Evolutionary conservation across 1,140 invertebrate genomes (phyloP), one percentile per base, ranked within the genome.

Genomic region (Chlorops oryzae): DNA sequence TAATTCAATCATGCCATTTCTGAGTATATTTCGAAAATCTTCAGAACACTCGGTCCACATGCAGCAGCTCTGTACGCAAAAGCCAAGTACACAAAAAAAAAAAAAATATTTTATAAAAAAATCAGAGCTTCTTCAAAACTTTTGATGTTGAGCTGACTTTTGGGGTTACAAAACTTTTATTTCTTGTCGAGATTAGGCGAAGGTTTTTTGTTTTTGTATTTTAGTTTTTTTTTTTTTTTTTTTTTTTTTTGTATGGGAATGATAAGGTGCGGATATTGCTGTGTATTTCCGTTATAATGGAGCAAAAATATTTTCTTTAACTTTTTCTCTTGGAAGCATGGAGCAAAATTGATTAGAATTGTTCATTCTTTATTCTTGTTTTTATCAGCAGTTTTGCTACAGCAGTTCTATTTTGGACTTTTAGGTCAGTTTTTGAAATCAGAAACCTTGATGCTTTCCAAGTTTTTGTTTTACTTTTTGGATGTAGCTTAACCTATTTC

Each of bases 201-300:
- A 69, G 62, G 65, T 65, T 66, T 65, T 64, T 63, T 59, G 56
- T 52, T 59, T 59, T 57, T 53, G 45, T 61, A 43, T 49, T 52
- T n/a, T 20, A 54, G 54, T 56, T 56, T 55, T 58, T 37, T 56
- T 43, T 50, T 55, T 56, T 56, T 56, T 55, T 58, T 37, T 56
- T 43, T 50, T 53, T 23, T 21, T 50, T 37, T 21, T 40, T 51
- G 27, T 17, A 23, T 15, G 35, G 25, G 7, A 34, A 59, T 62
- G 61, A 68, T 65, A 69, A 68, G 51, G 55, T n/a, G n/a, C 48
- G 52, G 52, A 58, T 59, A 58, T 63, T 62, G 58, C 60, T 68
- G 65, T 59, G 57, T 64, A 64, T 68, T 69, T 69, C 65, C 52
- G 52, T 54, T 39, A 10, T 9, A n/a, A n/a, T 48, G 23, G 20